phyloP scores from a whole-genome alignment of 2,113 vertebrate genomes.

The Calypte anna region DNA sequence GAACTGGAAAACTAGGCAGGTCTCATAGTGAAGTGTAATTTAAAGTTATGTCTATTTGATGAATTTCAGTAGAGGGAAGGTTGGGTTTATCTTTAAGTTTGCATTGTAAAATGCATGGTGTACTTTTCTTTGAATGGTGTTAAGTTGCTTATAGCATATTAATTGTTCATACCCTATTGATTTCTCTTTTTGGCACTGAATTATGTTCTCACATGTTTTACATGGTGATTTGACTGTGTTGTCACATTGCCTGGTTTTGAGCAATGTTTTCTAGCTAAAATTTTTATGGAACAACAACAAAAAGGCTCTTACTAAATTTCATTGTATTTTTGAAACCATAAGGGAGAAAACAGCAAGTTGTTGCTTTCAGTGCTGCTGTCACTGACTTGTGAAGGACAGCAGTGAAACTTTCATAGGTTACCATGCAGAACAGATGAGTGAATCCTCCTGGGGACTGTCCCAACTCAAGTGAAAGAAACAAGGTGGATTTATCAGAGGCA shows the following conservation, averaged over 20 bases:
- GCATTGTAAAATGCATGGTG: background rate
- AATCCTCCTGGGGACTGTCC: background rate
- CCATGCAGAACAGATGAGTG: background rate
- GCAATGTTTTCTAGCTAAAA: background rate
- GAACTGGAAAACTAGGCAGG: background rate
- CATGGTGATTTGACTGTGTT: background rate
- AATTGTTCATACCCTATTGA: accelerated
- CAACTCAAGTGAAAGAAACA: no score
- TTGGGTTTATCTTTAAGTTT: background rate
- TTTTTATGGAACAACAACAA: background rate
- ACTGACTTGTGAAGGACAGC: accelerated
- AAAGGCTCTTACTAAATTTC: background rate
- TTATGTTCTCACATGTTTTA: background rate
- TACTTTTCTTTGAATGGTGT: background rate
- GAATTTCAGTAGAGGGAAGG: background rate
- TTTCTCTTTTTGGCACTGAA: background rate
- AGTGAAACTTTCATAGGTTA: background rate
- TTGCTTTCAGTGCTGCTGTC: background rate
- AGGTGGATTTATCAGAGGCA: no score
- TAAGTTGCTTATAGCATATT: background rate
- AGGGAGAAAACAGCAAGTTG: background rate
- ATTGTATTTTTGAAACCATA: background rate
- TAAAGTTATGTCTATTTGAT: background rate
- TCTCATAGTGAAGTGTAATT: background rate
- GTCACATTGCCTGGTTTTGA: background rate